These are phyloP conservation scores for Craniophora ligustri DNA, from an alignment of 2,888 invertebrate species.

Conservation along the genomic window DNA sequence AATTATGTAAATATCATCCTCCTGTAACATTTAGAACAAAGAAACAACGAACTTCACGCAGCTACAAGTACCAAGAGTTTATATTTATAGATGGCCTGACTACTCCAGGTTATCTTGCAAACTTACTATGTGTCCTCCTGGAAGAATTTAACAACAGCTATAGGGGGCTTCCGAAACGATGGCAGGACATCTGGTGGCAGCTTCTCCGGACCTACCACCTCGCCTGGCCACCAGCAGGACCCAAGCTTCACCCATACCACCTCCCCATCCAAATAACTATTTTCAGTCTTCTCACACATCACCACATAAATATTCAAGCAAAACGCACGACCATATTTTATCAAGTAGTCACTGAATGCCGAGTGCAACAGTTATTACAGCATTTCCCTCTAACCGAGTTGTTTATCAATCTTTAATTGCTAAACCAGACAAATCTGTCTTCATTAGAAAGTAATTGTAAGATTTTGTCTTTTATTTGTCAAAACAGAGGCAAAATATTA, in stretches of 20 bases:
- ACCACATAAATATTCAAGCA: slow-evolving; percentile 79
- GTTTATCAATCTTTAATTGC: slow-evolving; percentile 52
- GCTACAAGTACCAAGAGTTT: not conserved
- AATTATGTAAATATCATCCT: slow-evolving; percentile 62
- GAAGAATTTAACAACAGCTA: slow-evolving; percentile 95
- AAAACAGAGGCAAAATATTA: slow-evolving; percentile 85
- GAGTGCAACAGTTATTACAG: slow-evolving; percentile 75
- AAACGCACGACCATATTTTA: slow-evolving; percentile 87
- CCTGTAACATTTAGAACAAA: slow-evolving; percentile 47
- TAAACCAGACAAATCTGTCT: slow-evolving; percentile 54
- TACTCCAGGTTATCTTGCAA: slow-evolving; percentile 38
- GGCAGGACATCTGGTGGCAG: slow-evolving; percentile 91
- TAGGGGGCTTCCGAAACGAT: slow-evolving; percentile 91
- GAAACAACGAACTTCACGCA: slow-evolving; percentile 32
- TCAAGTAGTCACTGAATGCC: slow-evolving; percentile 75
- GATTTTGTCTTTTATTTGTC: slow-evolving; percentile 74
- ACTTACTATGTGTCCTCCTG: slow-evolving; percentile 95
- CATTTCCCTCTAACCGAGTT: slow-evolving; percentile 63
- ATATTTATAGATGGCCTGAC: slow-evolving; percentile 5
- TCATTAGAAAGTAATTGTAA: slow-evolving; percentile 50
- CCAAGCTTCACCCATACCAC: slow-evolving; percentile 96
- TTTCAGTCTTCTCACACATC: slow-evolving; percentile 92
- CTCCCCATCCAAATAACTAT: slow-evolving; percentile 92
- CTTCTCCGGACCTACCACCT: slow-evolving; percentile 90
- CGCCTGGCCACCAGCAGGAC: slow-evolving; percentile 95